A percentile compares a stretch with the other conserved stretches of the same genome.
Conservation (phyloP, 2,888 invertebrate species). For the Ectropis crepuscularia region DNA sequence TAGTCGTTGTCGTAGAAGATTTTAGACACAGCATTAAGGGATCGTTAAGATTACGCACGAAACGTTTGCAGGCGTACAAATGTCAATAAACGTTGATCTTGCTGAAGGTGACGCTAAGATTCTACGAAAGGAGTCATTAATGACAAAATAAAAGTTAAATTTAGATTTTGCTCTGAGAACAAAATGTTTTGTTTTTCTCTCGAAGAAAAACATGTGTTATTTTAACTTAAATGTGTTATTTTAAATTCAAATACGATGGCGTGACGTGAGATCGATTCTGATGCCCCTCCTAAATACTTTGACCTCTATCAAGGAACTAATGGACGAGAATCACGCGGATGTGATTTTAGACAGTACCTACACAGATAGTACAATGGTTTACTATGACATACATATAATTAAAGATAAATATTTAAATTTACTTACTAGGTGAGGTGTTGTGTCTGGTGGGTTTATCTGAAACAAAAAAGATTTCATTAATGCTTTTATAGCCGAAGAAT, state of each 20-base stretch:
- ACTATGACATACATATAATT: too few relatives aligned
- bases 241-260: slow-evolving; percentile 15
- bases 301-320: slow-evolving; percentile 38
- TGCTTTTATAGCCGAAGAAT: too few relatives aligned
- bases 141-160: background rate
- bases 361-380: too few relatives aligned
- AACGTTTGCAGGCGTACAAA: slow-evolving; percentile 8
- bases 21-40: slow-evolving; percentile 13
- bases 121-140: background rate
- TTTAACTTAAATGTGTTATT: slow-evolving; percentile 3
- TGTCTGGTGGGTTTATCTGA: slow-evolving; percentile 26
- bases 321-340: slow-evolving; percentile 35
- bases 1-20: slow-evolving; percentile 15
- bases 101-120: slow-evolving; percentile 6
- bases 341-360: slow-evolving; percentile 20
- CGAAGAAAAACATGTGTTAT: background rate
- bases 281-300: slow-evolving; percentile 32
- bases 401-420: background rate
- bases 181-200: background rate
- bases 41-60: slow-evolving; percentile 21
- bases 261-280: slow-evolving; percentile 21
- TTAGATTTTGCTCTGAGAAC: background rate
- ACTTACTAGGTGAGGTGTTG: slow-evolving; percentile 33
- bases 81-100: slow-evolving; percentile 10
- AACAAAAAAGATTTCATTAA: slow-evolving; percentile 30